Conservation (phyloP, 64 coral and sea anemone species). For the Anthopleura sola region DNA sequence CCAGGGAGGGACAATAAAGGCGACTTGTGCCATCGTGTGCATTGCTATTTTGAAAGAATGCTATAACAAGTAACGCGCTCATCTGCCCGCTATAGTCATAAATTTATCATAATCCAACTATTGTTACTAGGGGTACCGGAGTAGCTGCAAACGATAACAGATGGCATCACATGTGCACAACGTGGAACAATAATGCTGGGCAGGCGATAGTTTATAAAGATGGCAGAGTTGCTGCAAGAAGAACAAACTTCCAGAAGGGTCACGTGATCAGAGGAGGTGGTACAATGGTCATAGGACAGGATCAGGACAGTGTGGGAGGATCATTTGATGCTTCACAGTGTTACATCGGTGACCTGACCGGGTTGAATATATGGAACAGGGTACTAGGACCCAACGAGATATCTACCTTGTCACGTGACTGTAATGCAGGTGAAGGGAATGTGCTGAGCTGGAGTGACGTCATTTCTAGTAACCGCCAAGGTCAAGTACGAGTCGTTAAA, state of each 20-base stretch:
- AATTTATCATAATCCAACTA: too few relatives aligned
- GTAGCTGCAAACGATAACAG: too few relatives aligned
- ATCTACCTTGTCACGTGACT: not conserved
- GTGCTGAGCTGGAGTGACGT: constrained; percentile 16
- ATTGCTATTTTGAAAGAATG: too few relatives aligned
- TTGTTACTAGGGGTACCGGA: too few relatives aligned
- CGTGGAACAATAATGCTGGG: too few relatives aligned
- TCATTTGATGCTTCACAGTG: not conserved
- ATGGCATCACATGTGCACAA: too few relatives aligned
- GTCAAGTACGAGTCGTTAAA: not conserved
- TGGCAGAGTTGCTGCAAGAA: not conserved
- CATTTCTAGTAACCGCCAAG: not conserved
- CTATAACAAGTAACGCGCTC: too few relatives aligned
- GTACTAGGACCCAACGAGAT: constrained; percentile 14
- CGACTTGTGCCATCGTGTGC: too few relatives aligned
- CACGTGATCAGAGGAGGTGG: not conserved
- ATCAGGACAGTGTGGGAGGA: constrained; percentile 25
- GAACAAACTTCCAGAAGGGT: constrained; percentile 3
- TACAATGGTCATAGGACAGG: constrained; percentile 23
- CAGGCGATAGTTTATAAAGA: constrained; percentile 23
- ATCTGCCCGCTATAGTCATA: too few relatives aligned
- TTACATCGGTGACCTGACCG: constrained; percentile 30
- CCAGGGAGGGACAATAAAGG: too few relatives aligned
- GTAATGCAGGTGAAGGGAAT: not conserved
- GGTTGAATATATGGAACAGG: constrained; percentile 42